Conservation (phyloP, 2,888 invertebrate genomes). For the Drosophila suboccidentalis region DNA sequence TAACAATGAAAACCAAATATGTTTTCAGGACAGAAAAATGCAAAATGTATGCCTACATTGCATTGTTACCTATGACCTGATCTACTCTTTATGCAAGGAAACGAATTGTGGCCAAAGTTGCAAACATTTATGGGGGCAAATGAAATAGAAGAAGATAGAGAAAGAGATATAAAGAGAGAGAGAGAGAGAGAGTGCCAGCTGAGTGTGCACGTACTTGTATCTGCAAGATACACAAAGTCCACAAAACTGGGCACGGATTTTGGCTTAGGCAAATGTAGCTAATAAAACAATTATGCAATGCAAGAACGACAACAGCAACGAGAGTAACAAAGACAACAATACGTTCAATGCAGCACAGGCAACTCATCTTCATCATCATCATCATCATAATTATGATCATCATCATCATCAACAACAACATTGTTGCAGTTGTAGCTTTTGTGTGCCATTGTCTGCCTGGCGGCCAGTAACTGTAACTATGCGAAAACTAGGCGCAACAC, state of each 20-base stretch:
- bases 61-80: constrained; percentile 51
- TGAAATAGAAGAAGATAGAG: constrained; percentile 21
- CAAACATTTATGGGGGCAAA: not conserved
- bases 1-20: constrained; percentile 4
- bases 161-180: too few relatives aligned
- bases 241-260: constrained; percentile 57
- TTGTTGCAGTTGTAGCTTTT: constrained; percentile 60
- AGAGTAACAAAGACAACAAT: constrained; percentile 31
- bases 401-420: constrained; percentile 41
- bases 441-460: constrained; percentile 69
- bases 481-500: constrained; percentile 64
- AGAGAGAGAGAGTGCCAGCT: not conserved
- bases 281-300: constrained; percentile 77
- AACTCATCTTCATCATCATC: constrained; percentile 46
- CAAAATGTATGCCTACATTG: constrained; percentile 12
- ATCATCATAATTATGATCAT: constrained; percentile 44
- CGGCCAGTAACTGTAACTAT: constrained; percentile 74
- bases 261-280: constrained; percentile 72
- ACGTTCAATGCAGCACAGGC: constrained; percentile 36
- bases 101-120: constrained; percentile 8
- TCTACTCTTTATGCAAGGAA: constrained; percentile 40
- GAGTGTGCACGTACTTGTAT: constrained; percentile 55
- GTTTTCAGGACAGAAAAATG: not conserved
- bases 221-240: constrained; percentile 68
- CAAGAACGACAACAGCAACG: constrained; percentile 36